Conservation (phyloP, 1,140 invertebrate genomes). For the Anoplophora glabripennis region DNA sequence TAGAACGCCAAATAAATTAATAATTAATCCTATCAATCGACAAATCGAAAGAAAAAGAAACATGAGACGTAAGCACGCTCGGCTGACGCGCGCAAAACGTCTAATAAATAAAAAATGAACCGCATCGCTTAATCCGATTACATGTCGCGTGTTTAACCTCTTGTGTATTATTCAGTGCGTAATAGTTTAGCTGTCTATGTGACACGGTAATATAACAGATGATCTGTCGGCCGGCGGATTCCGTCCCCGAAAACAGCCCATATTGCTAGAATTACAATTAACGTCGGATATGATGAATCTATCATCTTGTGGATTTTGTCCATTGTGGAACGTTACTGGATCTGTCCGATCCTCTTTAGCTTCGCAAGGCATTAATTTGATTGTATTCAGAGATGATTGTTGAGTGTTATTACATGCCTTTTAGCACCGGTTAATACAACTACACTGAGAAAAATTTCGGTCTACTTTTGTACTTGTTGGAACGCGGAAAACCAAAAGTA, state of each 20-base stretch:
- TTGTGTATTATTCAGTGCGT: constrained; percentile 10
- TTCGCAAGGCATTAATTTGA: neutral
- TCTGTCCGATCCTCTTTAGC: constrained; percentile 36
- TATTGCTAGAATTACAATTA: constrained; percentile 30
- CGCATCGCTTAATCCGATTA: too few species aligned
- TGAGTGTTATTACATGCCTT: neutral
- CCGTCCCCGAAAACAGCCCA: constrained; percentile 8
- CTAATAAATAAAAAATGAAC: too few species aligned
- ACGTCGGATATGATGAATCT: constrained; percentile 40
- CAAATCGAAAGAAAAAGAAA: too few species aligned
- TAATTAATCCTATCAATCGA: too few species aligned
- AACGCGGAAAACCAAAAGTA: too few species aligned
- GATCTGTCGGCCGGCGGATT: constrained; percentile 9
- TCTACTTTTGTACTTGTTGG: neutral
- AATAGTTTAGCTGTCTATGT: constrained; percentile 14
- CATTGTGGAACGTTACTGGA: constrained; percentile 36
- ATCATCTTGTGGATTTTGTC: constrained; percentile 38
- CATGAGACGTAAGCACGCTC: too few species aligned
- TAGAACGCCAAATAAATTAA: too few species aligned
- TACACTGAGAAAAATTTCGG: neutral
- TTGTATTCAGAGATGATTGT: too few species aligned
- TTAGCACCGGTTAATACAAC: neutral
- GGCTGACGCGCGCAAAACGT: too few species aligned
- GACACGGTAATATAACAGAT: constrained; percentile 14
- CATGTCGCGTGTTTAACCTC: too few species aligned